These are phyloP conservation scores for Procavia capensis DNA, from an alignment of 2,113 vertebrate genomes.

Conservation along the genomic window DNA sequence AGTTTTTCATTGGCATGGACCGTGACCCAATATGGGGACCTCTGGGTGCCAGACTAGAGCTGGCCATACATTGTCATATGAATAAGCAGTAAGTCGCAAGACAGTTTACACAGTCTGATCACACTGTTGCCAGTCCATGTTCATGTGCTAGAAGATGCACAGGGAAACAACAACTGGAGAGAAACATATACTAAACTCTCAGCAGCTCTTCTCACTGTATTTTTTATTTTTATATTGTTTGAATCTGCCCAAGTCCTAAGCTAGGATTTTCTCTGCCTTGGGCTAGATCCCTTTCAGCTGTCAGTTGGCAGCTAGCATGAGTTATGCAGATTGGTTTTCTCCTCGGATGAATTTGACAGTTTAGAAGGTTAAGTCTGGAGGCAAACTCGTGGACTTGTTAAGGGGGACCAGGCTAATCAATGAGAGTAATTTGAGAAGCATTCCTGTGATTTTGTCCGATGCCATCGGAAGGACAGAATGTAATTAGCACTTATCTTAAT, in stretches of 20 bases:
- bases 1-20: neutral
- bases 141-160: neutral
- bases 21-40: neutral
- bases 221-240: neutral
- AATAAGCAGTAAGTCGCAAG: neutral
- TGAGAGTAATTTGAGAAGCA: neutral
- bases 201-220: neutral
- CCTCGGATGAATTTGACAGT: constrained; percentile 1
- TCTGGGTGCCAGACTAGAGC: neutral
- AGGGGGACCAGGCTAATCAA: neutral
- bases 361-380: constrained; percentile 32
- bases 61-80: neutral
- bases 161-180: neutral
- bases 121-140: neutral
- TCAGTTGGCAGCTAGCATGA: neutral
- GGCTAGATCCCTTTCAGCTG: neutral
- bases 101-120: neutral
- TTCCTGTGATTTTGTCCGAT: neutral
- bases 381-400: neutral
- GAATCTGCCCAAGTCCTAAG: neutral
- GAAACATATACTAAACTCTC: neutral
- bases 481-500: constrained; percentile 19
- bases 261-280: neutral
- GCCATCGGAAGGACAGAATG: constrained; percentile 7
- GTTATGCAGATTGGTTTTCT: constrained; percentile 3